Evolutionary conservation across 2,113 vertebrate species (phyloP).

Genomic region (Gallinago undulata): DNA sequence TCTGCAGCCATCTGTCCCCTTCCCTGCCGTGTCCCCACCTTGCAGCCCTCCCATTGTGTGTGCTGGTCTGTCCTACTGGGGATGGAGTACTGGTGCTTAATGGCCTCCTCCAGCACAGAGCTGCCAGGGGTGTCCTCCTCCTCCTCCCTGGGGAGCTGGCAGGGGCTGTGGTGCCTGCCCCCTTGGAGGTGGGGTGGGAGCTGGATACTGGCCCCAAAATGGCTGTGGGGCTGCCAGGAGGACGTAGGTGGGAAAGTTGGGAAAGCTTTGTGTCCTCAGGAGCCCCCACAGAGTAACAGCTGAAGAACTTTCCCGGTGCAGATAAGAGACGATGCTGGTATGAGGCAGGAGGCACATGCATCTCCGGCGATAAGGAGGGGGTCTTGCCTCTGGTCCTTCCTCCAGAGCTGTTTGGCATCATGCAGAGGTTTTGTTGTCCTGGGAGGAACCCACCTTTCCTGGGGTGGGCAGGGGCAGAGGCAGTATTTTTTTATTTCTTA

Average conservation of each 20-base stretch:
- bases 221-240: rapidly evolving
- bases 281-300: neutral
- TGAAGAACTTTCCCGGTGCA: neutral
- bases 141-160: neutral
- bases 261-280: neutral
- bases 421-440: neutral
- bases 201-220: neutral
- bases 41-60: neutral
- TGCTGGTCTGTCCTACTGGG: neutral
- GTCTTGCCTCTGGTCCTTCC: rapidly evolving
- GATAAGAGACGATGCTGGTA: neutral
- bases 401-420: neutral
- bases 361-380: neutral
- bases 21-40: rapidly evolving
- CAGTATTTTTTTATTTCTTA: neutral
- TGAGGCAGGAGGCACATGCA: neutral
- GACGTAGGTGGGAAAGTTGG: rapidly evolving
- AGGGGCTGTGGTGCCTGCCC: neutral
- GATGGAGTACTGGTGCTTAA: neutral
- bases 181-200: rapidly evolving
- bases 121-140: neutral
- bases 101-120: rapidly evolving
- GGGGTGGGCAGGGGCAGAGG: neutral
- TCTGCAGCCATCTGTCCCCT: neutral
- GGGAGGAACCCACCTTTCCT: neutral